phyloP scores from a whole-genome alignment of 2,888 invertebrate genomes.

The Sphaeridia pumilis region DNA sequence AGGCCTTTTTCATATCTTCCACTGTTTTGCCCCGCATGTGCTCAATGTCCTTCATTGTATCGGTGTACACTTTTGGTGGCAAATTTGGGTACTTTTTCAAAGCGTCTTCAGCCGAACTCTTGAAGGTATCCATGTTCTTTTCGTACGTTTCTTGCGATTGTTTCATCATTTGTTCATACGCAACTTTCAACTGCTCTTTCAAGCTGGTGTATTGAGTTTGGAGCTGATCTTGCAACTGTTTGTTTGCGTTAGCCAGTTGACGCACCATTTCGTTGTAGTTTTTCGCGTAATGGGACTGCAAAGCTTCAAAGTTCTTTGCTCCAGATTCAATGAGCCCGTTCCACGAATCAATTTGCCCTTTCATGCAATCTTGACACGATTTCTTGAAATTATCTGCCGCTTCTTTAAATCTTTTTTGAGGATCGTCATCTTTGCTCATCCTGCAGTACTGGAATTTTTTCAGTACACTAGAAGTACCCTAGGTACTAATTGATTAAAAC shows the following conservation, averaged over 20 bases:
- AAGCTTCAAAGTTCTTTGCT: constrained; percentile 4
- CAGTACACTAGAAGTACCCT: no score
- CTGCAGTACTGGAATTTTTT: no score
- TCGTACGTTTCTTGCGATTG: constrained; percentile 9
- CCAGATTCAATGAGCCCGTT: constrained; percentile 8
- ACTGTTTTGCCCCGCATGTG: constrained; percentile 3
- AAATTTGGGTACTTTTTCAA: constrained; percentile 8
- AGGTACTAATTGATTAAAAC: no score
- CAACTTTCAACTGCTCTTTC: background rate
- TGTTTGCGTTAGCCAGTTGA: constrained; percentile 11
- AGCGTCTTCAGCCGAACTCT: background rate
- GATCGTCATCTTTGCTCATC: no score
- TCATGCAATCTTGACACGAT: constrained; percentile 6
- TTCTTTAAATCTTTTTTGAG: background rate
- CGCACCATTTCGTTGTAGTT: constrained; percentile 8
- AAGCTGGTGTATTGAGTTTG: constrained; percentile 8
- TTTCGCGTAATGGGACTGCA: constrained; percentile 8
- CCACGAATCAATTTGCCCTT: constrained; percentile 5
- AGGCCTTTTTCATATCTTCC: background rate
- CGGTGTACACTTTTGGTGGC: constrained; percentile 7
- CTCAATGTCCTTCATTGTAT: constrained; percentile 8
- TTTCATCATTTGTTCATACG: background rate
- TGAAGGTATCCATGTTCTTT: constrained; percentile 4
- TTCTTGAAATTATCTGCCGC: constrained; percentile 12
- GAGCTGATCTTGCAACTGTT: constrained; percentile 7